These are phyloP conservation scores for Goniozus legneri DNA, from an alignment of 1,140 invertebrate genomes.

Conservation along the genomic window DNA sequence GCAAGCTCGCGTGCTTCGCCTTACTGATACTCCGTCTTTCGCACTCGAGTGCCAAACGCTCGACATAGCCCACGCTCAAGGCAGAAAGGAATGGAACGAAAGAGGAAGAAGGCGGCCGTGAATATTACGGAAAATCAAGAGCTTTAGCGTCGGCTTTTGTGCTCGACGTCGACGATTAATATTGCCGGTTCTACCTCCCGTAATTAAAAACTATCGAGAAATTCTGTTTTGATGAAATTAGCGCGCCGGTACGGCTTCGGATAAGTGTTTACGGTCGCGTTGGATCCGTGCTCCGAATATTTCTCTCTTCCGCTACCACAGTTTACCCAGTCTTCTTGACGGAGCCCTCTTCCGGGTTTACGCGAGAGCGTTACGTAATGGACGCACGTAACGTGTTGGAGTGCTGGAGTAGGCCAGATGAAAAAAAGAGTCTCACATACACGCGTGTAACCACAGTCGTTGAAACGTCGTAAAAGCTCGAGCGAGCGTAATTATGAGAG, in stretches of 20 bases:
- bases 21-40: constrained; percentile 18
- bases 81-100: background rate
- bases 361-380: too few species aligned
- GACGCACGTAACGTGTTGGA: too few species aligned
- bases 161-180: constrained; percentile 15
- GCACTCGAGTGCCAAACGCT: too few species aligned
- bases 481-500: too few species aligned
- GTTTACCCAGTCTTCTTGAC: too few species aligned
- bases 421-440: too few species aligned
- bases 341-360: too few species aligned
- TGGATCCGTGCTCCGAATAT: background rate
- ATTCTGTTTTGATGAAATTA: background rate
- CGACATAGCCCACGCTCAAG: too few species aligned
- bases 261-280: background rate
- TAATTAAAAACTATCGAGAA: constrained; percentile 17
- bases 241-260: background rate
- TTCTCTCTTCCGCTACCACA: background rate
- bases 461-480: too few species aligned
- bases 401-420: too few species aligned
- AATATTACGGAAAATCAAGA: constrained; percentile 17
- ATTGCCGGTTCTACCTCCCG: background rate
- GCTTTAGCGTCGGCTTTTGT: constrained; percentile 8
- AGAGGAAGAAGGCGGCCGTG: constrained; percentile 7
- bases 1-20: constrained; percentile 19
- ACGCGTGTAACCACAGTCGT: too few species aligned